phyloP scores from a whole-genome alignment of 2,888 invertebrate species.

The Xanthorhoe spadicearia region DNA sequence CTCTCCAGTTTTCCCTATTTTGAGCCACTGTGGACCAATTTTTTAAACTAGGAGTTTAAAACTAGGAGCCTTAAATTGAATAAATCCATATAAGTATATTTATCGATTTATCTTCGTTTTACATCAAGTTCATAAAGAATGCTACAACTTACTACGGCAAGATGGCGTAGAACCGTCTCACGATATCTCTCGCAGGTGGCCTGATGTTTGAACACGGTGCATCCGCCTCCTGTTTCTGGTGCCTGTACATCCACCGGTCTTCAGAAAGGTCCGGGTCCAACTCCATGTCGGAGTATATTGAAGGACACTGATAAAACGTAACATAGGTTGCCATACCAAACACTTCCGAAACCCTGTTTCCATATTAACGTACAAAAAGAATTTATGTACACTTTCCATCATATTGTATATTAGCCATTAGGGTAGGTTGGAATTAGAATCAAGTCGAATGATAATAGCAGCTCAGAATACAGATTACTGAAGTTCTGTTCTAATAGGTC shows the following conservation, averaged over 20 bases:
- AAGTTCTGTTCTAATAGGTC: not conserved
- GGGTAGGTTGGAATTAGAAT: too few species aligned
- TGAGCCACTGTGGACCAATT: too few species aligned
- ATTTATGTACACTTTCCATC: not conserved
- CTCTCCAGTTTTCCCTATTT: too few species aligned
- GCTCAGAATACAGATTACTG: too few species aligned
- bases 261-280: slow-evolving; percentile 55
- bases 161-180: slow-evolving; percentile 70
- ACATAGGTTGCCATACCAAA: not conserved
- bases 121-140: too few species aligned
- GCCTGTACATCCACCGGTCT: slow-evolving; percentile 59
- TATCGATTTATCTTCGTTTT: too few species aligned
- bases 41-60: too few species aligned
- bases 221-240: slow-evolving; percentile 44
- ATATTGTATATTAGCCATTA: too few species aligned
- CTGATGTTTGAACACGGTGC: slow-evolving; percentile 53
- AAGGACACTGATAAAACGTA: slow-evolving; percentile 49
- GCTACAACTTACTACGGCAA: slow-evolving; percentile 67
- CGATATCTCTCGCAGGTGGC: slow-evolving; percentile 62
- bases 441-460: too few species aligned
- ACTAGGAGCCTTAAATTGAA: too few species aligned
- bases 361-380: too few species aligned
- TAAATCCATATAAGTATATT: too few species aligned
- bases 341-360: not conserved
- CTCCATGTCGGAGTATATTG: slow-evolving; percentile 48